Conservation (phyloP, 2,113 vertebrate genomes). For the Acrocephalus kingi region DNA sequence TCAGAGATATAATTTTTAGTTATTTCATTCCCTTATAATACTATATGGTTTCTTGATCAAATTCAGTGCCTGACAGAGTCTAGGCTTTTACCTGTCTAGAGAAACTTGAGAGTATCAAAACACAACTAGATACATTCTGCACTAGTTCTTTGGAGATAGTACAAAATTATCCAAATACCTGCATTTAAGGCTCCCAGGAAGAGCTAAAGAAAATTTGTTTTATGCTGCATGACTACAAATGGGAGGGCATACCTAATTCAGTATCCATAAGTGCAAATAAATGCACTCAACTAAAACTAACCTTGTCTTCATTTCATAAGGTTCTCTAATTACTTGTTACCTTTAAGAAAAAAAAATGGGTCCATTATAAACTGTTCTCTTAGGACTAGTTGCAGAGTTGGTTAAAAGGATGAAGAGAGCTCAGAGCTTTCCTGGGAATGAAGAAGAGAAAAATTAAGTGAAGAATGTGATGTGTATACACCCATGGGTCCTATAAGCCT, state of each 20-base stretch:
- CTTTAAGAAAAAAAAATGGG: neutral
- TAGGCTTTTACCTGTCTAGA: neutral
- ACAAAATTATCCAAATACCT: neutral
- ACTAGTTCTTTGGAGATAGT: neutral
- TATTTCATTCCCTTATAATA: neutral
- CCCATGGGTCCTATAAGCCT: accelerated
- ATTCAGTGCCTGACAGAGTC: neutral
- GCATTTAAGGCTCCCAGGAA: neutral
- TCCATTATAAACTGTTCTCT: neutral
- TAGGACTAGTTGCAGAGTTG: neutral
- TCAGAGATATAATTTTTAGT: neutral
- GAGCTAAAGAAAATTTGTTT: neutral
- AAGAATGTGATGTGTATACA: neutral
- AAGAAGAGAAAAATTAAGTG: neutral
- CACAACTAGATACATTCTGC: neutral
- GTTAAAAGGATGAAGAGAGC: neutral
- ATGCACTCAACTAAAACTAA: neutral
- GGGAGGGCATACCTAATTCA: neutral
- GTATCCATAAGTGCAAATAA: neutral
- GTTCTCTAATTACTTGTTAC: neutral
- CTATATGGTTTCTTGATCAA: neutral
- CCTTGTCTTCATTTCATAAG: neutral
- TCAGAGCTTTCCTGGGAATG: neutral
- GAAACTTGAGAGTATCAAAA: neutral
- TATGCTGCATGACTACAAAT: neutral